A percentile compares a stretch with the other conserved stretches of the same genome.
Conservation (phyloP, 1,140 invertebrate species). For the Drosophila obscura region DNA sequence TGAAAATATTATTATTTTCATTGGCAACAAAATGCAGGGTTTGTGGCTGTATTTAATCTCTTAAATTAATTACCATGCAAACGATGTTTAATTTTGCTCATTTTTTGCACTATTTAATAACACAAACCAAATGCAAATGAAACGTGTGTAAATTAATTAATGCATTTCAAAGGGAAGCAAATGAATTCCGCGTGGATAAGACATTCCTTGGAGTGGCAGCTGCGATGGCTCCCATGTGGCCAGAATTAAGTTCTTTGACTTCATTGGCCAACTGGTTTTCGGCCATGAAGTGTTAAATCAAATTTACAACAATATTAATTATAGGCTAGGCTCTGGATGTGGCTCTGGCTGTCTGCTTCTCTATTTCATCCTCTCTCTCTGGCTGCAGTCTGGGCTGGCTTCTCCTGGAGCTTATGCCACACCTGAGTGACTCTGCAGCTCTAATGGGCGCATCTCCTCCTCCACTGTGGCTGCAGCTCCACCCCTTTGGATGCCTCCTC, state of each 20-base stretch:
- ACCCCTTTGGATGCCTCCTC: conserved; percentile 1
- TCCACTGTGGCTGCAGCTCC: background rate
- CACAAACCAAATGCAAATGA: no score
- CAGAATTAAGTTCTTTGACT: conserved; percentile 8
- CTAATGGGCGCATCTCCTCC: conserved; percentile 73
- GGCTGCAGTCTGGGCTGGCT: conserved; percentile 37
- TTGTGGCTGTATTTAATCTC: no score
- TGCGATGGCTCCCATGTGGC: background rate
- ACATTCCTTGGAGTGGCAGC: no score
- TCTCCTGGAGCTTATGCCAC: conserved; percentile 40
- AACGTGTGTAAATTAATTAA: no score
- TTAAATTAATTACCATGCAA: no score
- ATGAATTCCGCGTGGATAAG: no score
- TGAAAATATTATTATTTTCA: no score
- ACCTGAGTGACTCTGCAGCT: conserved; percentile 65
- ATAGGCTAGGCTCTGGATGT: conserved; percentile 33
- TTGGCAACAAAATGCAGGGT: no score
- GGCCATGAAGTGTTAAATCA: conserved; percentile 47
- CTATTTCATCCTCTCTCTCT: background rate
- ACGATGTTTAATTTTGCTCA: no score
- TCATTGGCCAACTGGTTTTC: conserved; percentile 24
- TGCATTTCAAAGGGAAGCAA: no score
- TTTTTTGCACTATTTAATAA: no score
- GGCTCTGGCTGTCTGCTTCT: background rate
- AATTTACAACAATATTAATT: conserved; percentile 55